Evolutionary conservation across 2,888 invertebrate species (phyloP).

Genomic region (Rhagophthalmus giganteus): DNA sequence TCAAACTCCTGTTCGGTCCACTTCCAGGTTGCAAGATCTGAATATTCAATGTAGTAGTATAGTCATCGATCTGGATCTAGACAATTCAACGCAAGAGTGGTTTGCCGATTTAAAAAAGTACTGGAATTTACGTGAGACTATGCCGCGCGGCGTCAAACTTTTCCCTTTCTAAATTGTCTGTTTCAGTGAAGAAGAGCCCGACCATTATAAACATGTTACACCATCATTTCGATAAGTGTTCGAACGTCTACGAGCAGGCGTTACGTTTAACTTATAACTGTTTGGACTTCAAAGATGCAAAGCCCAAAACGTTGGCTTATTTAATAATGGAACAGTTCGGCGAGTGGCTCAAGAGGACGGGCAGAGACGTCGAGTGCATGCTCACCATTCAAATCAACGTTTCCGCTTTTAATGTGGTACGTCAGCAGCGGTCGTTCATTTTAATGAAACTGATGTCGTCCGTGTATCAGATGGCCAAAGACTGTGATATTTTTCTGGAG

Average conservation of each 20-base stretch:
- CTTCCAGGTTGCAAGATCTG: constrained; percentile 1
- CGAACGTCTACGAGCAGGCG: constrained; percentile 65
- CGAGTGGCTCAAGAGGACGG: constrained; percentile 56
- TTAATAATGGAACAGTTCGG: constrained; percentile 66
- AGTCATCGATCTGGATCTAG: constrained; percentile 28
- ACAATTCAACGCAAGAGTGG: constrained; percentile 21
- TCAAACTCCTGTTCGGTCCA: too few species aligned
- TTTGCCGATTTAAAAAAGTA: constrained; percentile 29
- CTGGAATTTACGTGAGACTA: constrained; percentile 34
- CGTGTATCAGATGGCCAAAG: constrained; percentile 65
- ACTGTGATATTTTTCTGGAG: constrained; percentile 65
- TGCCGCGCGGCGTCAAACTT: neutral
- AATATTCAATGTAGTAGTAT: constrained; percentile 20
- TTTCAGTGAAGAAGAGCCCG: constrained; percentile 53
- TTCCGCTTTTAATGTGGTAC: constrained; percentile 73
- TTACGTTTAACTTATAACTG: constrained; percentile 64
- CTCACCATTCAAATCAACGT: constrained; percentile 64
- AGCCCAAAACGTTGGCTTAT: constrained; percentile 64
- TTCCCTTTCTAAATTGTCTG: neutral
- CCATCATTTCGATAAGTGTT: constrained; percentile 46
- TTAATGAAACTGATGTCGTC: constrained; percentile 67
- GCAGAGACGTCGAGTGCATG: constrained; percentile 55
- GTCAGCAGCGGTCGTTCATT: constrained; percentile 66
- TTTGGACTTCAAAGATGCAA: constrained; percentile 65
- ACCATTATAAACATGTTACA: constrained; percentile 49